Evolutionary conservation across 2,888 invertebrate species (phyloP).

Genomic region (Thecophora atra): DNA sequence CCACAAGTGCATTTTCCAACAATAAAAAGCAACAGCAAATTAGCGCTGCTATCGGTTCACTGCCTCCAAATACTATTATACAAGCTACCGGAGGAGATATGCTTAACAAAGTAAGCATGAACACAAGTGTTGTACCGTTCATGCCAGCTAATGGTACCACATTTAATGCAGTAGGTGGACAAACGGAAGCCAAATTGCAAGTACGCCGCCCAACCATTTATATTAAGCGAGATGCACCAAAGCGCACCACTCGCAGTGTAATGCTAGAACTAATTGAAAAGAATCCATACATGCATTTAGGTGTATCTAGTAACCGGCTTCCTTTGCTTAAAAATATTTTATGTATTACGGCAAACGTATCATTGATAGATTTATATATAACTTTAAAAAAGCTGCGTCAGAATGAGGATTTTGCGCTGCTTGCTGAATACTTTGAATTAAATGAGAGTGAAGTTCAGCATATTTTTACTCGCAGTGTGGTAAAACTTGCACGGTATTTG

Average conservation of each 20-base stretch:
- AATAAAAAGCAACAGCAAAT: slow-evolving; percentile 49
- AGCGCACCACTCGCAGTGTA: slow-evolving; percentile 59
- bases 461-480: slow-evolving; percentile 57
- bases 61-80: slow-evolving; percentile 59
- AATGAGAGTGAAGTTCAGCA: slow-evolving; percentile 58
- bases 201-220: slow-evolving; percentile 57
- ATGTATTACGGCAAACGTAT: slow-evolving; percentile 56
- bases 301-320: slow-evolving; percentile 54
- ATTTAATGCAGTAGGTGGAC: slow-evolving; percentile 37
- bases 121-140: slow-evolving; percentile 41
- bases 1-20: slow-evolving; percentile 31
- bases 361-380: slow-evolving; percentile 60
- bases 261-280: slow-evolving; percentile 61
- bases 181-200: slow-evolving; percentile 42
- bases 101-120: slow-evolving; percentile 32
- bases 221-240: slow-evolving; percentile 59
- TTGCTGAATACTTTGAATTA: slow-evolving; percentile 62
- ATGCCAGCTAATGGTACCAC: slow-evolving; percentile 52
- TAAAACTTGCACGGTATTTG: slow-evolving; percentile 58
- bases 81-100: slow-evolving; percentile 50
- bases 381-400: slow-evolving; percentile 61
- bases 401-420: slow-evolving; percentile 60
- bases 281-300: slow-evolving; percentile 57
- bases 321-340: slow-evolving; percentile 59
- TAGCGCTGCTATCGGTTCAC: slow-evolving; percentile 56